A percentile compares a stretch with the other conserved stretches of the same genome.
Conservation (phyloP, 2,797 vertebrate genomes). For the Sitta carolinensis region DNA sequence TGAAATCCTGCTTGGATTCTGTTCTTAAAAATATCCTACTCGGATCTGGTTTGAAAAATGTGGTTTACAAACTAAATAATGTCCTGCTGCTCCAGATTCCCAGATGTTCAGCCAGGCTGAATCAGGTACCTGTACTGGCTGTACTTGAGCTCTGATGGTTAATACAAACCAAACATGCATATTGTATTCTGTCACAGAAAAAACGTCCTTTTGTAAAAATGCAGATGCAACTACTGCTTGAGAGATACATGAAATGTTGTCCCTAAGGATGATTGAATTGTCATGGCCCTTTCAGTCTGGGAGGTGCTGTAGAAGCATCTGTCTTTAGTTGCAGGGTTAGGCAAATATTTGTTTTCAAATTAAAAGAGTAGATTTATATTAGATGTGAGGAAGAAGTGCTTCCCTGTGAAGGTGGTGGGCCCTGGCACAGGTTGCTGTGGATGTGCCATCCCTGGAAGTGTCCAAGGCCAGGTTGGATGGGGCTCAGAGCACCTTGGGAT, state of each 20-base stretch:
- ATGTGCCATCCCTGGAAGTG: not conserved
- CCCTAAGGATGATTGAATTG: not conserved
- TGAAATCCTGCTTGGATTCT: not conserved
- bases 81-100: not conserved
- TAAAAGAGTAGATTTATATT: not conserved
- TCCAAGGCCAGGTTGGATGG: rapidly evolving
- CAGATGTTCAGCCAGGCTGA: not conserved
- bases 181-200: not conserved
- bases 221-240: not conserved
- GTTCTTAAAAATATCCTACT: not conserved
- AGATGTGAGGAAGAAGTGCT: not conserved
- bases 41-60: not conserved
- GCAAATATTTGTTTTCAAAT: not conserved
- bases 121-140: not conserved
- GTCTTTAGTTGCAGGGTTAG: not conserved
- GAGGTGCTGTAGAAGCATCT: not conserved
- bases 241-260: not conserved
- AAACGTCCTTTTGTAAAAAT: not conserved
- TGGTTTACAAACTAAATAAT: not conserved
- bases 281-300: not conserved
- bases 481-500: not conserved
- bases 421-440: not conserved
- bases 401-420: not conserved
- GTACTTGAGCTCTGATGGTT: not conserved
- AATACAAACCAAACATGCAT: not conserved